Conservation (phyloP, 2,113 vertebrate genomes). For the Paraplagusia blochii region DNA sequence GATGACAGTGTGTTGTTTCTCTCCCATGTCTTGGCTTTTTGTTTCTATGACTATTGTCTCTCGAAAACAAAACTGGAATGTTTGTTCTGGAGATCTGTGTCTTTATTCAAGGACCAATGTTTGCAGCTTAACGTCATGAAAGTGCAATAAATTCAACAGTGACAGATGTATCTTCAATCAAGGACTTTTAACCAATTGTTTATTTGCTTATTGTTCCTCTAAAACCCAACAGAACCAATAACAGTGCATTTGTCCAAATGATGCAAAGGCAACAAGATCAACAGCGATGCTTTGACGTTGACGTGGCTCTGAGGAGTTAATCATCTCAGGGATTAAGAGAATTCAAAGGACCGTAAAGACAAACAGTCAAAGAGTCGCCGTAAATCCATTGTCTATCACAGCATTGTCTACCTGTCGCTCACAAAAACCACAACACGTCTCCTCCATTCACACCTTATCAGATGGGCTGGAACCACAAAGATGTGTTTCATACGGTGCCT, state of each 20-base stretch:
- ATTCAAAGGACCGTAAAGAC: too few relatives aligned
- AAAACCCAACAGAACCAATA: constrained; percentile 26
- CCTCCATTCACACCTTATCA: constrained; percentile 38
- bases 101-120: too few relatives aligned
- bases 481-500: constrained; percentile 42
- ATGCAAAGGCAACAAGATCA: constrained; percentile 51
- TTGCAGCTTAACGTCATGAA: too few relatives aligned
- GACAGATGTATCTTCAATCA: too few relatives aligned
- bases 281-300: constrained; percentile 37
- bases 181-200: too few relatives aligned
- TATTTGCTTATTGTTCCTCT: background rate
- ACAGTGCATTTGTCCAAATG: constrained; percentile 27
- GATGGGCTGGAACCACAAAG: constrained; percentile 50
- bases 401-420: constrained; percentile 20
- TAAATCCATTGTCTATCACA: constrained; percentile 30
- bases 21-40: too few relatives aligned
- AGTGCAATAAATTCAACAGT: too few relatives aligned
- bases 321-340: constrained; percentile 17
- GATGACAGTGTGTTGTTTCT: too few relatives aligned
- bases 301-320: constrained; percentile 34
- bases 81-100: too few relatives aligned
- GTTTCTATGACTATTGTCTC: too few relatives aligned
- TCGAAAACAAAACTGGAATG: too few relatives aligned
- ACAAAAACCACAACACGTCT: constrained; percentile 10
- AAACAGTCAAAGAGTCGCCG: constrained; percentile 30